Evolutionary conservation across 2,888 invertebrate genomes (phyloP), one percentile per base, ranked within the genome.

Genomic region (Caenorhabditis becei): DNA sequence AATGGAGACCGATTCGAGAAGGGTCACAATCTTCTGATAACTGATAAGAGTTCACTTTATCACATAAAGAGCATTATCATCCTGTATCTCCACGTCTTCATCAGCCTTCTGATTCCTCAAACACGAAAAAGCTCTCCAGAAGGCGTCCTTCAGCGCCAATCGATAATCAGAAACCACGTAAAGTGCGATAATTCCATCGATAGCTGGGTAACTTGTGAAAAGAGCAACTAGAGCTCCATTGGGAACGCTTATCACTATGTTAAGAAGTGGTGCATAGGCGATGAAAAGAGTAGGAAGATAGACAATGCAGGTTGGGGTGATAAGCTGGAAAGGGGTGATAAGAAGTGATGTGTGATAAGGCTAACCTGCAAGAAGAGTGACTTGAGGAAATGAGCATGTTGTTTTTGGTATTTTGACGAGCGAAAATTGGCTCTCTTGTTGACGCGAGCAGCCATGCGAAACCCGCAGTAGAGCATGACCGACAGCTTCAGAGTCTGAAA

Each of bases 371-470:
- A 8, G 8, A 56, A 67, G 2, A 67, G 14, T 1, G 67, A 67
- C 11, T 47, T 67, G 18, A 67, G 23, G 26, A 67, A 67, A 10
- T 56, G 16, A 0, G 41, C 56, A 18, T 67, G 67, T 16, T 67
- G 67, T 8, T 37, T 56, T 16, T 67, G 67, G 11, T 56, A 54
- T 7, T 44, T 41, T 2, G 67, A 67, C 0, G 54, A 67, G 14
- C 51, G 67, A 14, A 67, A 67, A 18, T 41, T 56, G 5, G 67
- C 56, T 1, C 67, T 18, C 16, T 56, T 67, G 56, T 67, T 56
- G n/a, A 67, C 67, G 28, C 47, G 54, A 14, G 14, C 28, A 7
- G 67, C 67, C 67, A 67, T 67, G 54, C 54, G 54, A 10, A 67
- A 1, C 0, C 67, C 67, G 28, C 67, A 67, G 24, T 47, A 56